Evolutionary conservation across 2,888 invertebrate genomes (phyloP).

Genomic region (Salpingus planirostris): DNA sequence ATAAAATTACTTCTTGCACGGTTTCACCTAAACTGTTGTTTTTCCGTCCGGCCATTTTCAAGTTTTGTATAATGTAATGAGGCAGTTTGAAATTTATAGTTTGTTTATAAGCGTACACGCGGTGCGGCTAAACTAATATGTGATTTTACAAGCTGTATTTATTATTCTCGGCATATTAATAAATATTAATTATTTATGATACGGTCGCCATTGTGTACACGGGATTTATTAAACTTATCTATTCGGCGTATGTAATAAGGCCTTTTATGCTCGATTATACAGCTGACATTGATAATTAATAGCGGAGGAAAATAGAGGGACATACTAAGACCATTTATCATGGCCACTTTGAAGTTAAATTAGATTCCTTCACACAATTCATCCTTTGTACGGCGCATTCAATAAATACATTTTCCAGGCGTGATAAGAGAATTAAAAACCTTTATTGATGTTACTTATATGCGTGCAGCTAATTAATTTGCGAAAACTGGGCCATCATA

Average conservation of each 20-base stretch:
- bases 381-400: conserved; percentile 5
- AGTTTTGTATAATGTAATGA: too few species aligned
- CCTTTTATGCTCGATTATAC: conserved; percentile 22
- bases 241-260: conserved; percentile 15
- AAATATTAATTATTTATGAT: conserved; percentile 13
- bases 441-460: too few species aligned
- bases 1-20: too few species aligned
- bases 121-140: too few species aligned
- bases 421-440: too few species aligned
- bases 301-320: conserved; percentile 21
- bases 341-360: conserved; percentile 18
- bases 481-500: conserved; percentile 12
- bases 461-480: too few species aligned
- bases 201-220: conserved; percentile 8
- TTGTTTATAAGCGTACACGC: too few species aligned
- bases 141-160: too few species aligned
- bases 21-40: too few species aligned
- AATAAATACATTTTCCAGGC: conserved; percentile 3
- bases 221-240: conserved; percentile 15
- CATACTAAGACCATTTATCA: conserved; percentile 22
- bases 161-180: too few species aligned
- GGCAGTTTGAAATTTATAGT: too few species aligned
- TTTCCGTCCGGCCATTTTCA: too few species aligned
- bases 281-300: conserved; percentile 24
- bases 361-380: conserved; percentile 14